Base-by-base conservation (phyloP, 2,888 invertebrate species). In the Pachydiplax longipennis region DNA sequence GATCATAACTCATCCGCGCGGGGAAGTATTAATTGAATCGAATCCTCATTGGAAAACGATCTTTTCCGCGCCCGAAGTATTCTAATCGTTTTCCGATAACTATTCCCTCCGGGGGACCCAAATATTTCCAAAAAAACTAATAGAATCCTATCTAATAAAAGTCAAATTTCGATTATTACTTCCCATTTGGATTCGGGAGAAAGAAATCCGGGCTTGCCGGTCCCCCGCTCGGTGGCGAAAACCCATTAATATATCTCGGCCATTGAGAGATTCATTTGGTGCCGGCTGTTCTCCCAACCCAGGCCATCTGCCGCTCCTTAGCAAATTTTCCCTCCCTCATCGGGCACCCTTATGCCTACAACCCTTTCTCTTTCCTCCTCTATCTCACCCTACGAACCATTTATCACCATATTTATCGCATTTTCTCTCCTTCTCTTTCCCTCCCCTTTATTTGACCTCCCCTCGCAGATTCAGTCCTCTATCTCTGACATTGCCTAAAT, bases 381-480 rank as follows among this genome's bases (percentile, higher is more conserved):
- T 18, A 13, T 31, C 44, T 58, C 35, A 1, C 61, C 61, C 8
- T 37, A 13, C 61, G 37, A 37, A 61, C 61, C 87, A 87, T 87
- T 87, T 87, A 87, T 87, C 87, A 87, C 87, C 87, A 87, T 87
- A 87, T 87, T 87, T 87, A 87, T 87, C 87, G 22, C 87, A 87
- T 87, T 87, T 87, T 83, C 31, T 31, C 83, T 53, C 15, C 3
- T 15, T 31, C 53, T 12, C 82, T 22, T 58, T 6, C 58, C 35
- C 6, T 1, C 3, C 83, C 18, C 58, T 15, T 22, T 37, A 25
- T 35, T 13, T 48, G 2, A 0, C 25, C 31, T 25, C 83, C 58
- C 35, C 18, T 6, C 53, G 2, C 58, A 15, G 1, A 4, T 44
- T 25, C 44, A 0, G 1, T 1, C 82, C 53, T n/a, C 18, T 40